phyloP scores from a whole-genome alignment of 2,113 vertebrate species.

The Mustela lutreola region DNA sequence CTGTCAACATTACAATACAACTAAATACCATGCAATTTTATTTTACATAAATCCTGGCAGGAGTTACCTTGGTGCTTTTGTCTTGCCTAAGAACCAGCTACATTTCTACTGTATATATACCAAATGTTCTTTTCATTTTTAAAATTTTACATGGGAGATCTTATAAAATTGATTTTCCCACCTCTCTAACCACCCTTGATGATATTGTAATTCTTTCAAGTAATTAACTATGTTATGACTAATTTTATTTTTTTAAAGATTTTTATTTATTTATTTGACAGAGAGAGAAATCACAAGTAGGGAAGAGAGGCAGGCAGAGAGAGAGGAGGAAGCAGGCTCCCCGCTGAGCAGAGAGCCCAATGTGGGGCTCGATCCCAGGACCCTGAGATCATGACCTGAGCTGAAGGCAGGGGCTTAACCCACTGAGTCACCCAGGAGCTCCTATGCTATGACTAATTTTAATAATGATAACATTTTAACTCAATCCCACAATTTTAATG shows the following conservation, averaged over 20 bases:
- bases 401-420: too few species aligned
- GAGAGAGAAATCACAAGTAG: too few species aligned
- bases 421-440: too few species aligned
- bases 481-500: conserved; percentile 69
- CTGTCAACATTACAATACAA: conserved; percentile 34
- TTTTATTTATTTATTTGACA: too few species aligned
- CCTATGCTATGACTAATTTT: conserved; percentile 59
- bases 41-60: conserved; percentile 59
- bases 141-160: conserved; percentile 40
- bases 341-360: too few species aligned
- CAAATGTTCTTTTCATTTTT: conserved; percentile 65
- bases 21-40: conserved; percentile 34
- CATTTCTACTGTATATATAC: conserved; percentile 45
- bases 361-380: too few species aligned
- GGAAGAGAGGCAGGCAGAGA: too few species aligned
- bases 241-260: conserved; percentile 30
- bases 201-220: conserved; percentile 73
- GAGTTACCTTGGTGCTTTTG: conserved; percentile 39
- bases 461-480: conserved; percentile 73
- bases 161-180: conserved; percentile 69
- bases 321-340: too few species aligned
- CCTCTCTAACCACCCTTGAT: conserved; percentile 70
- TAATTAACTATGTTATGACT: conserved; percentile 65
- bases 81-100: conserved; percentile 58
- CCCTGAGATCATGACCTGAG: too few species aligned